Percentiles rank a stretch among this genome's conserved stretches.
Evolutionary conservation across 2,113 vertebrate species (phyloP).

Genomic region (Phrynosoma blainvillii): DNA sequence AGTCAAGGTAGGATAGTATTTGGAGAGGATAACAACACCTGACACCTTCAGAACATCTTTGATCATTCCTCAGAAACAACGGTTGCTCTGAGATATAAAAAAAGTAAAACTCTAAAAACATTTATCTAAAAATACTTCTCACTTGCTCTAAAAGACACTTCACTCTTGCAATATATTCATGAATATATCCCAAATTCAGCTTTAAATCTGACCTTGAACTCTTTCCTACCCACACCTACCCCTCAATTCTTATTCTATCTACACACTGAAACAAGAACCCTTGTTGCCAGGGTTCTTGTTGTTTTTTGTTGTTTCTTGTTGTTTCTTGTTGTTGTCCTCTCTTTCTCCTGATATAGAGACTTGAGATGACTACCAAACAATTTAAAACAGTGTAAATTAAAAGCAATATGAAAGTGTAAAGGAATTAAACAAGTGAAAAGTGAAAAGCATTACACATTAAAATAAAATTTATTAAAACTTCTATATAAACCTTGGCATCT

Average conservation of each 20-base stretch:
- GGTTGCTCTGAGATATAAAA: neutral
- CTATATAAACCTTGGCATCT: too few species aligned
- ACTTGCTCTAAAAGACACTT: neutral
- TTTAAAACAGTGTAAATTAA: too few species aligned
- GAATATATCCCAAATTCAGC: neutral
- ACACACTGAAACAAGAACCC: neutral
- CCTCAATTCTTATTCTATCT: neutral
- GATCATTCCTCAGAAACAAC: neutral
- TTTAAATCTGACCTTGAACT: neutral
- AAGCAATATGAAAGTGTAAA: too few species aligned
- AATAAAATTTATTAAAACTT: too few species aligned
- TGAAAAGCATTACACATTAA: too few species aligned
- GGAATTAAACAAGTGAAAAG: too few species aligned
- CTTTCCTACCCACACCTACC: neutral
- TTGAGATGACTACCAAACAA: too few species aligned
- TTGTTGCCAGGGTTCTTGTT: neutral
- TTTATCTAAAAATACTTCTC: neutral
- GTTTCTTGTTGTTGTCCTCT: too few species aligned
- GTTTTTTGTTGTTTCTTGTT: too few species aligned
- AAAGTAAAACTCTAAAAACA: neutral
- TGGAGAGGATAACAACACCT: neutral
- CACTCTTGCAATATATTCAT: neutral
- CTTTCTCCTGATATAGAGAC: too few species aligned
- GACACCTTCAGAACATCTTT: neutral
- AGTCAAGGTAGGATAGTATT: neutral